Evolutionary conservation across 2,888 invertebrate species (phyloP), one percentile per base, ranked within the genome.

Genomic region (Papilio demoleus): DNA sequence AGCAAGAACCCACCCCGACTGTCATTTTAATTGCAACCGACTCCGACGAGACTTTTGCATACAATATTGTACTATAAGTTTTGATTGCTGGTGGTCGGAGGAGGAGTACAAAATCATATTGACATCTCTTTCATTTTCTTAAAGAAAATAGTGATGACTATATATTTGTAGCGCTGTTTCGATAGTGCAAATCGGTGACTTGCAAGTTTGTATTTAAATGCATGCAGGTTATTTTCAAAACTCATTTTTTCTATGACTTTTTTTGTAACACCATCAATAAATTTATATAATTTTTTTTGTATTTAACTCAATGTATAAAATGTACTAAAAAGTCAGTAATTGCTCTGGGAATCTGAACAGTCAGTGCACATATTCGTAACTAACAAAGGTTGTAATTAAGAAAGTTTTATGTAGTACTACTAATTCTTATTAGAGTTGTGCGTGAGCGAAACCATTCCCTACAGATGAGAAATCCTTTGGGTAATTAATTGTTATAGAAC

Each of bases 381-480:
- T 0, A 6, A 27, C 4, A n/a, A 53, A 53, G 53, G 27, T 53
- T 53, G n/a, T 63, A 47, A 63, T 63, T 34, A 63, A 34, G n/a
- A 12, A 63, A 63, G 63, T 63, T 63, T 8, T 50, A 62, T 31
- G 31, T 63, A 34, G 31, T 17, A 6, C 19, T 22, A 31, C 19
- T 63, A 47, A 63, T 63, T 63, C n/a, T 36, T 60, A 60, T 60
- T 60, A 19, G n/a, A 19, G 1, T 31, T 31, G 47, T 63, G 63
- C 63, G 63, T 63, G 63, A 47, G 6, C 9, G 12, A 50, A 63
- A 36, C 45, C 9, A 47, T 63, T 50, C 17, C 24, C 61, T 9
- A 11, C 24, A 45, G 61, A 61, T 61, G 42, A 45, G 27, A 27
- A 17, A 61, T 45, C 42, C 61, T 27, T 17, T 19, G 8, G 60